Evolutionary conservation across 92 coral and sea anemone species (phyloP).

Genomic region (Phymanthus crucifer): DNA sequence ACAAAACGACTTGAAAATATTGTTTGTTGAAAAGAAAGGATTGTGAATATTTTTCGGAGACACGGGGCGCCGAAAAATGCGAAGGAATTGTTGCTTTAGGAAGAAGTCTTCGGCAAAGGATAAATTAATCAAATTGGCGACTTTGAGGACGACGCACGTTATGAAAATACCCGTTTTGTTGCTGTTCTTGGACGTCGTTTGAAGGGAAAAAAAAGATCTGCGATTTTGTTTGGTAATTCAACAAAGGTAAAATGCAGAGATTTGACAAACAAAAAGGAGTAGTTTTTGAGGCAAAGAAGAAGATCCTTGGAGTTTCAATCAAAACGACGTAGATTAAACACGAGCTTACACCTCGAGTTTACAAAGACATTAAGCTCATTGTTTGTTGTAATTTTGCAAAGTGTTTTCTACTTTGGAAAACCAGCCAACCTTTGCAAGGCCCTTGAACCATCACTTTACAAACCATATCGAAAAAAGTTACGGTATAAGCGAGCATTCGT

Average conservation of each 20-base stretch:
- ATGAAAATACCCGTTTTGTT: neutral
- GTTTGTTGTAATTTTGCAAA: slow-evolving; percentile 21
- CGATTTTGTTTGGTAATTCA: neutral
- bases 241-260: neutral
- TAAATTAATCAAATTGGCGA: neutral
- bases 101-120: neutral
- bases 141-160: neutral
- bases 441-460: slow-evolving; percentile 8
- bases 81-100: neutral
- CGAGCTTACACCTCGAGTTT: slow-evolving; percentile 24
- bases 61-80: neutral
- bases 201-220: neutral
- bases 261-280: neutral
- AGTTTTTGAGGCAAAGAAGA: neutral
- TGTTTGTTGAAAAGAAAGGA: neutral
- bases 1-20: neutral
- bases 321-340: neutral
- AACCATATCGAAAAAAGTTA: neutral
- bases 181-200: neutral
- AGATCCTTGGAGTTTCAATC: neutral
- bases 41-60: neutral
- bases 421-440: slow-evolving; percentile 6
- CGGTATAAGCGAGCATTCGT: neutral
- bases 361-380: slow-evolving; percentile 20
- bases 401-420: slow-evolving; percentile 28